Evolutionary conservation across 2,113 vertebrate genomes (phyloP).

Genomic region (Pteruthius melanotis): DNA sequence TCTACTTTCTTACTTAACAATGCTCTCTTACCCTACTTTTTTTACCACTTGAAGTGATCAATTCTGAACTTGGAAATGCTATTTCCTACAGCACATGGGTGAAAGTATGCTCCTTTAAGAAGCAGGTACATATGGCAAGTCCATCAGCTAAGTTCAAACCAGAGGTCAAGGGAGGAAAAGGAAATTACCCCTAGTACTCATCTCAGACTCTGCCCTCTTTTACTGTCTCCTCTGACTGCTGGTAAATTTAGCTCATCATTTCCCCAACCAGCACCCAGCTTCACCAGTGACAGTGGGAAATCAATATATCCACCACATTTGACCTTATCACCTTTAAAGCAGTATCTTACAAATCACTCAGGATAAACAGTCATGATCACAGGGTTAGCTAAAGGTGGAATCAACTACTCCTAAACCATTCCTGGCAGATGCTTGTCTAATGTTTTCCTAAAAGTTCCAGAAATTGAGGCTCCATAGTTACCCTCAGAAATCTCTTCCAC

Average conservation of each 20-base stretch:
- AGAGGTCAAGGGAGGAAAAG: conserved; percentile 56
- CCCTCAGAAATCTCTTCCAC: neutral
- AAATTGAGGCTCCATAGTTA: neutral
- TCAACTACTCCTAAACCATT: neutral
- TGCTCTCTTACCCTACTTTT: neutral
- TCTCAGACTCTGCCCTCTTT: conserved; percentile 38
- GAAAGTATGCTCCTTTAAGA: conserved; percentile 37
- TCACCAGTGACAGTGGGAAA: conserved; percentile 17
- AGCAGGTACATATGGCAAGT: conserved; percentile 60
- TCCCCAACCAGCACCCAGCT: conserved; percentile 1
- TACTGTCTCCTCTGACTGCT: conserved; percentile 26
- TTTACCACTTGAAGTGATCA: conserved; percentile 4
- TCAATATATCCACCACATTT: conserved; percentile 55
- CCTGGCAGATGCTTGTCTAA: neutral
- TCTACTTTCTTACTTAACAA: neutral
- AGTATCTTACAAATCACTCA: conserved; percentile 50
- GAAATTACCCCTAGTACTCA: conserved; percentile 39
- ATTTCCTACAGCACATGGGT: neutral
- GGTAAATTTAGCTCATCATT: conserved; percentile 54
- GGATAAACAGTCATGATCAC: conserved; percentile 37
- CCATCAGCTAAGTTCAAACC: conserved; percentile 61
- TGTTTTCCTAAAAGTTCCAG: conserved; percentile 5
- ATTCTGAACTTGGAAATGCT: conserved; percentile 56
- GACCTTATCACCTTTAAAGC: conserved; percentile 52
- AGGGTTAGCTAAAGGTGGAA: neutral